Evolutionary conservation across 2,888 invertebrate species (phyloP), one percentile per base, ranked within the genome.

Genomic region (Lasioglossum villosulum): DNA sequence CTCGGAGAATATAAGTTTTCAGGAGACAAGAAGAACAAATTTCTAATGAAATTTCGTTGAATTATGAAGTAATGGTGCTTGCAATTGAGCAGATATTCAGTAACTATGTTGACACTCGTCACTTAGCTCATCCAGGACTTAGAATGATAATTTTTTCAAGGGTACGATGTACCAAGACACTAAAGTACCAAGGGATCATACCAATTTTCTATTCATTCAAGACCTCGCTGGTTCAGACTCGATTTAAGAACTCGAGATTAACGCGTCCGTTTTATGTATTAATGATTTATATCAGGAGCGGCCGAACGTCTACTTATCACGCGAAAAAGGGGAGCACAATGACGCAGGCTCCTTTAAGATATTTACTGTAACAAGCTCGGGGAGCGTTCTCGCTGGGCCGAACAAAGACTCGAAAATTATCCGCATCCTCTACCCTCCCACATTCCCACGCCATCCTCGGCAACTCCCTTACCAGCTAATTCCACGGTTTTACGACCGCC

Each of bases 311-410:
- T n/a, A 56, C 56, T 76, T 56, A 85, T 84, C 76, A 45, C 52
- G 70, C 42, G 34, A 72, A 75, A 78, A 66, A 71, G 59, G 23
- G 73, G 37, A 71, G 30, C 39, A 76, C 74, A 42, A 66, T 66
- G 66, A 74, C 30, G 70, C 59, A 80, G 56, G 76, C 71, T 72
- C 84, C 59, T 27, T 80, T 73, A 82, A 87, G 85, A 83, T 88
- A 87, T 90, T 89, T 88, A 88, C 82, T 74, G 79, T 83, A 85
- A 88, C 85, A 88, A 90, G 83, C 71, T 80, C 74, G 30, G 48
- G 72, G 72, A 52, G 63, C 23, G n/a, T 68, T 10, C 10, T 6
- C 59, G 4, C 68, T 39, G 80, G 42, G 71, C 85, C 66, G 78
- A 75, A 83, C 82, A 73, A 82, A 84, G 72, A 79, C 84, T 85